phyloP scores from a whole-genome alignment of 2,888 invertebrate species.

The Hesperia comma region DNA sequence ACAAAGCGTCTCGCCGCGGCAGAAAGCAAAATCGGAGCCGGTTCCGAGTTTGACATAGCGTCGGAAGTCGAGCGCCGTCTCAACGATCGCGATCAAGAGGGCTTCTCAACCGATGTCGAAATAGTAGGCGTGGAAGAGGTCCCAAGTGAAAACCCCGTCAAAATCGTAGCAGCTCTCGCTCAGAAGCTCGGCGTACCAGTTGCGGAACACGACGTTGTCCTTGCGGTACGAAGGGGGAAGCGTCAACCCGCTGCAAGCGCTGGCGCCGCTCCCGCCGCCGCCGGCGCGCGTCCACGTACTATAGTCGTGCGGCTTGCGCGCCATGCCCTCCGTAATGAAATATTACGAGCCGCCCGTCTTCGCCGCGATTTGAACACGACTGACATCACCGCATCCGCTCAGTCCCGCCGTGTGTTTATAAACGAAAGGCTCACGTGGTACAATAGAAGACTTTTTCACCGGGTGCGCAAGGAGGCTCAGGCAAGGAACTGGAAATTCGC shows the following conservation, averaged over 20 bases:
- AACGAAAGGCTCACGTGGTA: constrained; percentile 11
- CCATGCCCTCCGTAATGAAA: no score
- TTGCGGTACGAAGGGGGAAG: no score
- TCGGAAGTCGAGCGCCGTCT: neutral
- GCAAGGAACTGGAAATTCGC: neutral
- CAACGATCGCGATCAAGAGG: constrained; percentile 1
- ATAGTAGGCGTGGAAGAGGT: neutral
- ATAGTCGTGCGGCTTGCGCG: no score
- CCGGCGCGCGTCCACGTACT: no score
- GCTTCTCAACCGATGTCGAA: neutral
- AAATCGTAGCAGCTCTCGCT: neutral
- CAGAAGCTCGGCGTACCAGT: no score
- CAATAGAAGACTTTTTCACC: neutral
- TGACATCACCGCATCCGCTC: neutral
- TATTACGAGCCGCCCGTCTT: no score
- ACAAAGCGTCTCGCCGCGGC: neutral
- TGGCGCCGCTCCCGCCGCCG: no score
- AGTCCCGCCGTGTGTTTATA: neutral
- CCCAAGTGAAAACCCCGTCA: neutral
- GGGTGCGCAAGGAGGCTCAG: neutral
- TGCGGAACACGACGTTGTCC: no score
- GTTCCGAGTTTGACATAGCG: neutral
- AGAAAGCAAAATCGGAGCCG: neutral
- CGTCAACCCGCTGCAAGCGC: no score
- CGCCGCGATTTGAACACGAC: no score